Conservation (phyloP, 2,797 vertebrate genomes). For the Martes flavigula region DNA sequence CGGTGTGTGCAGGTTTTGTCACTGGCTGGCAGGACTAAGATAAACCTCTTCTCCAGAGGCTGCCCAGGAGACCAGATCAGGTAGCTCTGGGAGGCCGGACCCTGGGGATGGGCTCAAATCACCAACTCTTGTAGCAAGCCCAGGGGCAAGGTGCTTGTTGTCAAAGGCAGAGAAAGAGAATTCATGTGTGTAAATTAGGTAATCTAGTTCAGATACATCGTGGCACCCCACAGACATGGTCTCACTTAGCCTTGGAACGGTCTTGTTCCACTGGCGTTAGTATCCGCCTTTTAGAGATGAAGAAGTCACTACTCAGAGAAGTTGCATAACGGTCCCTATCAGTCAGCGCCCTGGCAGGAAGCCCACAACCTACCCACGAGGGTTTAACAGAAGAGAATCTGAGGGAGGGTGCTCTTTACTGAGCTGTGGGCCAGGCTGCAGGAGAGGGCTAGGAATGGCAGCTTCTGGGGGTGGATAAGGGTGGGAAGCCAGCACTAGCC, state of each 20-base stretch:
- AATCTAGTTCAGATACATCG: no score
- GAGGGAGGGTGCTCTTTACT: rapidly evolving
- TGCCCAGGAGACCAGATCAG: background rate
- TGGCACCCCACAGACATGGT: rapidly evolving
- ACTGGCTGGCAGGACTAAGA: background rate
- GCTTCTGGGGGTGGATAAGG: background rate
- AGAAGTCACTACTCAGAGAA: background rate
- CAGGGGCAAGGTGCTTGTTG: background rate
- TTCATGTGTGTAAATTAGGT: background rate
- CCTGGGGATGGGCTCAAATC: background rate
- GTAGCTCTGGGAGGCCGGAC: no score
- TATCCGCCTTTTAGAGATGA: background rate
- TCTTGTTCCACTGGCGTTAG: no score
- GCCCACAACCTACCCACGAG: background rate
- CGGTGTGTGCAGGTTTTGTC: background rate
- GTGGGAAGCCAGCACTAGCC: background rate
- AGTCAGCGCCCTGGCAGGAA: background rate
- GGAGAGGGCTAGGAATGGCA: rapidly evolving
- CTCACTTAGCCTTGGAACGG: background rate
- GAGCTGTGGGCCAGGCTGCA: no score
- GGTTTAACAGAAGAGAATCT: background rate
- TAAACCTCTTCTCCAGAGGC: background rate
- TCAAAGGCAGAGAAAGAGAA: background rate
- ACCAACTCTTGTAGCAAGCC: background rate
- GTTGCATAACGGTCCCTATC: no score